phyloP scores from a whole-genome alignment of 2,113 vertebrate species.

The Jacana jacana region DNA sequence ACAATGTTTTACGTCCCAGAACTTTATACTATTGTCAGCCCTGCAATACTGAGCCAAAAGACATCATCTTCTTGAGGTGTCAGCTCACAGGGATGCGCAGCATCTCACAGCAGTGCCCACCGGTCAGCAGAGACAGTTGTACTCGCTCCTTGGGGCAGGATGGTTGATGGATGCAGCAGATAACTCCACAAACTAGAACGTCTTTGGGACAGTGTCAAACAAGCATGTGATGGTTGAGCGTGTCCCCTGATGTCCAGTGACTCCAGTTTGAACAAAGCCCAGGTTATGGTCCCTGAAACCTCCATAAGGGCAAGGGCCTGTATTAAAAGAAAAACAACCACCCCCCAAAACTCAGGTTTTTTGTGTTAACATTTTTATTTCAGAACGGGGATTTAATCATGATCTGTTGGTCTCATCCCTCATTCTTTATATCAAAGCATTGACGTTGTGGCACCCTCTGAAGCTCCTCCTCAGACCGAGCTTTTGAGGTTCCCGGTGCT shows the following conservation, averaged over 20 bases:
- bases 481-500: background rate
- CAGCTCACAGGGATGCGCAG: background rate
- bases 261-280: background rate
- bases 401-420: background rate
- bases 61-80: background rate
- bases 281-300: background rate
- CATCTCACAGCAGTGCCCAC: background rate
- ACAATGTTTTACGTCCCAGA: conserved; percentile 34
- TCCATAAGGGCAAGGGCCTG: background rate
- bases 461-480: background rate
- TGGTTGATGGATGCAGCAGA: background rate
- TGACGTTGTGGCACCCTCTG: background rate
- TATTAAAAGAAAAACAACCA: background rate
- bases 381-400: background rate
- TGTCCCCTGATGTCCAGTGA: background rate
- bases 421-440: background rate
- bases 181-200: background rate
- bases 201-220: background rate
- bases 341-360: background rate
- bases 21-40: background rate
- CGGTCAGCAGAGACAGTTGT: conserved; percentile 19
- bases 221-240: background rate
- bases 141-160: background rate
- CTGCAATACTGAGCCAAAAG: background rate
- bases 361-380: background rate